Evolutionary conservation across 2,113 vertebrate species (phyloP).

Genomic region (Ciconia stormi): DNA sequence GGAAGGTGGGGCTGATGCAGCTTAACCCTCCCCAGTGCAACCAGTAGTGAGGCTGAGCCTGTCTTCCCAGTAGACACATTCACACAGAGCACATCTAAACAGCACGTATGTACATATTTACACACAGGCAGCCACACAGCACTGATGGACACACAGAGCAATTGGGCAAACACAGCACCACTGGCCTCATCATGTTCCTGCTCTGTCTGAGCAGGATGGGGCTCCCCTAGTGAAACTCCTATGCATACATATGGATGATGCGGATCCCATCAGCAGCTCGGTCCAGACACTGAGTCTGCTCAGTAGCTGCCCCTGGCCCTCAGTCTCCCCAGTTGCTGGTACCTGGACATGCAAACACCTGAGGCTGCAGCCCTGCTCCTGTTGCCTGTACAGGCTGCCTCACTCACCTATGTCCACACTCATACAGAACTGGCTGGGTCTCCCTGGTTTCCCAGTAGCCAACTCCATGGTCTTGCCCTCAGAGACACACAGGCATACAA

Average conservation of each 20-base stretch:
- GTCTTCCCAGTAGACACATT: neutral
- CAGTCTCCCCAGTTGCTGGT: neutral
- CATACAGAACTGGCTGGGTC: neutral
- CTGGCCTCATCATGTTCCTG: neutral
- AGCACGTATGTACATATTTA: rapidly evolving
- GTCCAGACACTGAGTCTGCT: neutral
- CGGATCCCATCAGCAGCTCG: neutral
- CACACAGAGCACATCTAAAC: neutral
- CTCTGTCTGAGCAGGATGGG: neutral
- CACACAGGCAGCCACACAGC: neutral
- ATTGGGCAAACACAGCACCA: neutral
- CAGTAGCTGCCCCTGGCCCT: neutral
- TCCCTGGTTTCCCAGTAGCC: neutral
- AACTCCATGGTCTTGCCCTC: neutral
- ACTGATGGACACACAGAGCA: neutral
- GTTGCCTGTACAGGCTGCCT: neutral
- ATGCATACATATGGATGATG: rapidly evolving
- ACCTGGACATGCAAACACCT: neutral
- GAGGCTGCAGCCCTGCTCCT: neutral
- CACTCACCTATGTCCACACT: rapidly evolving
- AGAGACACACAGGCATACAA: neutral
- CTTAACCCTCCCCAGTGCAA: neutral
- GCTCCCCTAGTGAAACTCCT: neutral
- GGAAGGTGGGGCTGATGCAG: neutral
- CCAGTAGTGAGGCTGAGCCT: neutral